Percentiles rank a stretch among this genome's conserved stretches.
Evolutionary conservation across 2,888 invertebrate genomes (phyloP).

Genomic region (Bhutanitis thaidina): DNA sequence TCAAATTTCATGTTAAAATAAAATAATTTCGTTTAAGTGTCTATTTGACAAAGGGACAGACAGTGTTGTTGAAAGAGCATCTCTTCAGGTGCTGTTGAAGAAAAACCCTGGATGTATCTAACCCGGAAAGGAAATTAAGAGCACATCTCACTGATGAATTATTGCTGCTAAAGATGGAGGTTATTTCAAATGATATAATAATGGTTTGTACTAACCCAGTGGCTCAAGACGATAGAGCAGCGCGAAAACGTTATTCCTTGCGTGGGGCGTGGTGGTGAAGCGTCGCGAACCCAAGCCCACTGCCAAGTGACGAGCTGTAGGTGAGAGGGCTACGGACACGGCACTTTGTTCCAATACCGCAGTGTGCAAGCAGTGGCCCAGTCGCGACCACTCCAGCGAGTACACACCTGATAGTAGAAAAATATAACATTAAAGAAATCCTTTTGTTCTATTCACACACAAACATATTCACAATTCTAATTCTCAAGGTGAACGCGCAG

Average conservation of each 20-base stretch:
- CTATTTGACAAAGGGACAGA: too few relatives aligned
- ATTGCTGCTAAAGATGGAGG: too few relatives aligned
- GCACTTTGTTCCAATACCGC: constrained; percentile 88
- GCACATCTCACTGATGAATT: too few relatives aligned
- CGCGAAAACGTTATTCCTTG: constrained; percentile 70
- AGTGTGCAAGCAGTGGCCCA: constrained; percentile 89
- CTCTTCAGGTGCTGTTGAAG: too few relatives aligned
- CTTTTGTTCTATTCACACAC: too few relatives aligned
- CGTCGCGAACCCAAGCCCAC: constrained; percentile 88
- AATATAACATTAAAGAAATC: background rate
- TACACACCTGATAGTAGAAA: constrained; percentile 81
- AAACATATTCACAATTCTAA: too few relatives aligned
- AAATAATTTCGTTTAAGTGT: too few relatives aligned
- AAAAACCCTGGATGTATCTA: too few relatives aligned
- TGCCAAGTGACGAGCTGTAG: constrained; percentile 87
- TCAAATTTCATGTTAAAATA: too few relatives aligned
- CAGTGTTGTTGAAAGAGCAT: too few relatives aligned
- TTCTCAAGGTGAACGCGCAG: too few relatives aligned
- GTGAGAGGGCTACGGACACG: constrained; percentile 92
- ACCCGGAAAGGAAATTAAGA: too few relatives aligned
- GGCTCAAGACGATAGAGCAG: constrained; percentile 65
- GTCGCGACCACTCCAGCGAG: constrained; percentile 86
- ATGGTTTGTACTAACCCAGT: constrained; percentile 37
- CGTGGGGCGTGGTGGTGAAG: constrained; percentile 77
- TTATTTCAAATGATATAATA: background rate